phyloP scores from a whole-genome alignment of 2,888 invertebrate species.

The Dione juno region DNA sequence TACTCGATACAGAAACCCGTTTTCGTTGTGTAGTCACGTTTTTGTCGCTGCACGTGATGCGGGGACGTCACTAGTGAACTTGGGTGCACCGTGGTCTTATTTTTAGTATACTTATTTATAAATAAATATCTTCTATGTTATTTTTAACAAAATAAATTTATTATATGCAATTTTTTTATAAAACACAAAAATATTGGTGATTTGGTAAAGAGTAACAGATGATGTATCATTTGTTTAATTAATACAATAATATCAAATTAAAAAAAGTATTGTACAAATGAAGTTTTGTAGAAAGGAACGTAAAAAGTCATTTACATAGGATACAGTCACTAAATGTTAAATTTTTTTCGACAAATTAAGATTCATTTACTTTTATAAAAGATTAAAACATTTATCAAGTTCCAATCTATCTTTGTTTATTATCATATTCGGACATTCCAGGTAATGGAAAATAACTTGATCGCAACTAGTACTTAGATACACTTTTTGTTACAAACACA shows the following conservation, averaged over 20 bases:
- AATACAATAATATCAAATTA: too few relatives aligned
- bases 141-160: too few relatives aligned
- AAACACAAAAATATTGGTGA: too few relatives aligned
- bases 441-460: not conserved
- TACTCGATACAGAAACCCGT: conserved; percentile 32
- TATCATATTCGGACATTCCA: not conserved
- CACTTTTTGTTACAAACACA: not conserved
- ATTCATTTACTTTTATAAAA: not conserved
- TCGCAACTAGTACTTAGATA: not conserved
- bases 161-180: too few relatives aligned
- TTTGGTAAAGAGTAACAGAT: too few relatives aligned
- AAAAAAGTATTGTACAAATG: too few relatives aligned
- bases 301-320: too few relatives aligned
- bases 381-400: not conserved
- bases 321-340: too few relatives aligned
- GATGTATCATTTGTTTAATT: too few relatives aligned
- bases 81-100: conserved; percentile 4
- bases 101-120: not conserved
- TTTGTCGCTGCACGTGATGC: conserved; percentile 24
- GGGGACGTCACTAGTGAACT: conserved; percentile 3
- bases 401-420: not conserved
- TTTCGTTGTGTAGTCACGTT: conserved; percentile 33
- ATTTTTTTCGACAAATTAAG: too few relatives aligned
- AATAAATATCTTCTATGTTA: too few relatives aligned
- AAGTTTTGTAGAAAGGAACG: too few relatives aligned